phyloP scores from a whole-genome alignment of 2,113 vertebrate species.

The Spizaetus ornatus region DNA sequence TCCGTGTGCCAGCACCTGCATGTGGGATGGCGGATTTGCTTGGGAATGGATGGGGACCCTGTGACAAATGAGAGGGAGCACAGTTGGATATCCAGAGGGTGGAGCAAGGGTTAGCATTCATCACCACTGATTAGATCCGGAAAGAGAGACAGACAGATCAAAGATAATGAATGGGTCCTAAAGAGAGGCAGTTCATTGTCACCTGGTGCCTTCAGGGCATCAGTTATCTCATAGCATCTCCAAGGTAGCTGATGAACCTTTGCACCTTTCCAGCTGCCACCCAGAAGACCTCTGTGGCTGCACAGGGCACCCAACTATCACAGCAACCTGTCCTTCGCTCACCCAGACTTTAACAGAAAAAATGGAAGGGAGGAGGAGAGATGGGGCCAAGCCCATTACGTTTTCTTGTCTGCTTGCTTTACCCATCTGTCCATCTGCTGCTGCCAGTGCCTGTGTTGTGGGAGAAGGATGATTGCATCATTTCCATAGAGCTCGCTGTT shows the following conservation, averaged over 20 bases:
- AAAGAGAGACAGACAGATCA: neutral
- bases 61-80: constrained; percentile 41
- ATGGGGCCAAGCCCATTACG: neutral
- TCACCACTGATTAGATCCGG: constrained; percentile 56
- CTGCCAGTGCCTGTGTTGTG: constrained; percentile 26
- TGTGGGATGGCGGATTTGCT: neutral
- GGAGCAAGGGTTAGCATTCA: constrained; percentile 25
- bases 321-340: neutral
- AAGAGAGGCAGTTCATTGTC: neutral
- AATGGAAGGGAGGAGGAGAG: neutral
- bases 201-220: neutral
- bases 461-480: constrained; percentile 7
- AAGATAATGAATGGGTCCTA: constrained; percentile 41
- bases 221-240: constrained; percentile 10
- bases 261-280: neutral
- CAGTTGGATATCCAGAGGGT: constrained; percentile 18
- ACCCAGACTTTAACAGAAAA: neutral
- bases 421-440: constrained; percentile 21
- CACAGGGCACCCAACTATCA: neutral
- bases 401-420: neutral
- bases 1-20: neutral
- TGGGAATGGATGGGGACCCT: neutral
- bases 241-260: neutral
- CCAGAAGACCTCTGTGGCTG: neutral
- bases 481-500: neutral